Evolutionary conservation across 2,797 vertebrate species (phyloP), one percentile per base, ranked within the genome.

Genomic region (Danio aesculapii): DNA sequence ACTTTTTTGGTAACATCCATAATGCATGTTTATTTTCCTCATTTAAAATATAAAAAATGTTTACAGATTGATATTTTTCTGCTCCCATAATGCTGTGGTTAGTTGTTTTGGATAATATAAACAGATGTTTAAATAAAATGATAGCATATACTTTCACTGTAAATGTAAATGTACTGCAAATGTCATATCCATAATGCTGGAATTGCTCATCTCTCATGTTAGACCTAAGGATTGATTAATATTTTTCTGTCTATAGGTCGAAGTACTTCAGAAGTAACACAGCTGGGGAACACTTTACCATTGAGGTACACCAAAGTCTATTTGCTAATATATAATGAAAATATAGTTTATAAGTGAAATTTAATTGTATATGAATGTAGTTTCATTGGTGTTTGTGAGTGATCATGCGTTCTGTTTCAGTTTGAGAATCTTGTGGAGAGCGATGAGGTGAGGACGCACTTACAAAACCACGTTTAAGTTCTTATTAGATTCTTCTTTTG

Each of bases 341-440:
- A 30, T 30, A 30, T 1, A 30, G 30, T 30, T 30, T 30, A 30
- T 30, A 30, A 1, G 3, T 30, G 3, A 30, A 30, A 30, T 30
- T 30, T 30, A 30, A 30, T 0, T 43, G 11, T 6, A 41, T 17
- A 41, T 5, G 17, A 71, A 55, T 53, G 16, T 3, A 46, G 0
- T 14, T 6, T 68, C 4, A 21, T 61, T 2, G 0, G 16, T 49
- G 30, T 43, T 11, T 52, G 53, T 47, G 3, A 47, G 7, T 81
- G 21, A 70, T 19, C 66, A 62, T 58, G 41, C 81, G 62, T 88
- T 90, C 63, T 81, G 90, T 92, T 93, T 41, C 95, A 99, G 98
- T 99, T 99, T 96, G 98, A 99, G 89, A 99, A 99, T 88, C 93
- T 99, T 44, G 98, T 99, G 68, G 97, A 99, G 90, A 99, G 98